Base-by-base conservation (phyloP, 2,888 invertebrate species). In the Brenthis hecate region DNA sequence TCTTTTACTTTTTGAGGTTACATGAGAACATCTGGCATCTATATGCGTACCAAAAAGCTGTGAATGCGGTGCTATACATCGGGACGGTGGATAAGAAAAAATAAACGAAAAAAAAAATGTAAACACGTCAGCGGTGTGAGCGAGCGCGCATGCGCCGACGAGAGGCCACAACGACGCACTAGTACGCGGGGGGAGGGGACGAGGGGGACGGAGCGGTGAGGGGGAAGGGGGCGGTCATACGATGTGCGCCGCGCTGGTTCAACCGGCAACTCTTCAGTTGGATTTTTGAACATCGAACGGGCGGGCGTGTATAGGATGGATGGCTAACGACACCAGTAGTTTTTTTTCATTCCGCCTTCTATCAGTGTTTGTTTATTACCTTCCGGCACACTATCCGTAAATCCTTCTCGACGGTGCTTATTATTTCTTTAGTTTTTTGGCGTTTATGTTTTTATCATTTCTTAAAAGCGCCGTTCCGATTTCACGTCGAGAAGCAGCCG, bases 291-390 rank as follows among this genome's bases (percentile, higher is more conserved):
- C 92, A 92, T 92, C 92, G 83, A 84, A 89, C 85, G 92, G 92
- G 88, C 92, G 92, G 92, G 92, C 91, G 92, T 92, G 92, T 91
- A 81, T 89, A 90, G 91, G 81, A 92, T 92, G 92, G 92, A 91
- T 90, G 91, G 92, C 82, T 92, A 92, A 86, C 79, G 83, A 89
- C 92, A 94, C 88, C 93, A 94, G 91, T 92, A 93, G 93, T 94
- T 89, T 89, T 91, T 94, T 94, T 94, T 91, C 86, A 94, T 90
- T 91, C 91, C 93, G 93, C 88, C 91, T 92, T 92, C 91, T 89
- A 89, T 73, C 86, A 91, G 92, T 92, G 92, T 91, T 92, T 92
- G 89, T 92, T 79, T 79, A 76, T 88, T 87, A 87, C 88, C 88
- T 86, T 91, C 87, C 84, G 88, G 85, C 87, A 89, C 82, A 89